These are phyloP conservation scores for Nothura maculosa DNA, from an alignment of 2,797 vertebrate genomes.

Conservation along the genomic window DNA sequence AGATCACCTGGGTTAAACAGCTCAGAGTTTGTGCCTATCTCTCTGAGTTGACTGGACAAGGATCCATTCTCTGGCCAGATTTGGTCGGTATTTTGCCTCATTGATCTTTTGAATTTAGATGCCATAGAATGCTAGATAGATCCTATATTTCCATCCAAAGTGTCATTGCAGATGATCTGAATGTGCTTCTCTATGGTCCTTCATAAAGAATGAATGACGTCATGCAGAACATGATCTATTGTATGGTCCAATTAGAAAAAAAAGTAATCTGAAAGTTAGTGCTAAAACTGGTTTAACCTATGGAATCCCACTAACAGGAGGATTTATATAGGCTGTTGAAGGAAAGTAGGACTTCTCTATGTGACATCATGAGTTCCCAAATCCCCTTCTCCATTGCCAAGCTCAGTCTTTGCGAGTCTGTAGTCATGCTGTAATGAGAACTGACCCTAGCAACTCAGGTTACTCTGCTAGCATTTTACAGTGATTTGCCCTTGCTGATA, in stretches of 20 bases:
- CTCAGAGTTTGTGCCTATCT: background rate
- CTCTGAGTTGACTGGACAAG: background rate
- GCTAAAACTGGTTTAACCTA: background rate
- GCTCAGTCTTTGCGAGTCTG: background rate
- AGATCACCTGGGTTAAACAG: background rate
- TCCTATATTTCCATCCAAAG: background rate
- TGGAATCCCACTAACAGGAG: background rate
- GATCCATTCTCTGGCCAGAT: background rate
- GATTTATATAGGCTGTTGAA: background rate
- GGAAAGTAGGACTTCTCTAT: background rate
- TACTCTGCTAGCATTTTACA: background rate
- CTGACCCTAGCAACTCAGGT: background rate
- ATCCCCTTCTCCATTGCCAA: background rate
- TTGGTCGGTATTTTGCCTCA: background rate
- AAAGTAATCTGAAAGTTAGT: background rate
- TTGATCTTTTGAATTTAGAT: background rate
- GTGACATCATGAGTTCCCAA: background rate
- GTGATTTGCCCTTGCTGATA: background rate
- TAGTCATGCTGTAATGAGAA: background rate
- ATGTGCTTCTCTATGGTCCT: background rate
- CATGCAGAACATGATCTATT: accelerated
- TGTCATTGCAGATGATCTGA: background rate
- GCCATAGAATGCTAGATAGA: background rate
- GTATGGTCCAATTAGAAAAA: background rate
- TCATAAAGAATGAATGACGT: background rate